Conservation (phyloP, 2,888 invertebrate genomes). For the Synanthedon tipuliformis region DNA sequence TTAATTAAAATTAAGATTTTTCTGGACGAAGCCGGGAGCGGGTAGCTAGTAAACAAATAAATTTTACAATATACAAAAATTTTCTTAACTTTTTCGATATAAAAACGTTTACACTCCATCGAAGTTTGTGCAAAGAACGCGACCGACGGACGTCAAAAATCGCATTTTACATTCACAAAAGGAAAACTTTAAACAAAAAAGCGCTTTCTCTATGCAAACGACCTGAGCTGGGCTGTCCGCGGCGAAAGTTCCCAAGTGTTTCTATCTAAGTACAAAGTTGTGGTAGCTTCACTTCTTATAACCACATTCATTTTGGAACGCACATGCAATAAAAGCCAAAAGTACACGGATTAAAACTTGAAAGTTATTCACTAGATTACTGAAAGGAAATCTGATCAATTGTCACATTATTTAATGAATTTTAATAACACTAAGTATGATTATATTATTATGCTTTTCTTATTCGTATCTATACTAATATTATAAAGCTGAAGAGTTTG, state of each 20-base stretch:
- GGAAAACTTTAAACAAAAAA: slow-evolving; percentile 45
- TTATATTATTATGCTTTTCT: too few relatives aligned
- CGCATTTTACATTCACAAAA: slow-evolving; percentile 44
- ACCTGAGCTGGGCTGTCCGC: slow-evolving; percentile 16
- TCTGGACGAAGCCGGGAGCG: too few relatives aligned
- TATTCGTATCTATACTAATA: too few relatives aligned
- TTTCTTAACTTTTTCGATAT: not conserved
- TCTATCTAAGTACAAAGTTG: not conserved
- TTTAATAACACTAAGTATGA: too few relatives aligned
- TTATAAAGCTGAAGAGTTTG: too few relatives aligned
- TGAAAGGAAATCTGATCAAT: too few relatives aligned
- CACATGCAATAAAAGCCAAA: too few relatives aligned
- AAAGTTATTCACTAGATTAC: too few relatives aligned
- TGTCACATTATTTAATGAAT: too few relatives aligned
- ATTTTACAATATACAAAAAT: not conserved
- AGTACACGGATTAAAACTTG: too few relatives aligned
- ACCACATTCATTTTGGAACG: not conserved
- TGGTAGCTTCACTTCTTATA: not conserved
- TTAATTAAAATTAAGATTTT: too few relatives aligned
- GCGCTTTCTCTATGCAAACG: slow-evolving; percentile 59
- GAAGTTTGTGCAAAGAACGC: slow-evolving; percentile 1
- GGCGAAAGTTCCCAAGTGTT: slow-evolving; percentile 37
- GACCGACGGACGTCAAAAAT: slow-evolving; percentile 26
- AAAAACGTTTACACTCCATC: slow-evolving; percentile 1
- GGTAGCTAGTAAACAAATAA: too few relatives aligned